Evolutionary conservation across 2,888 invertebrate species (phyloP).

Genomic region (Drosophila imparisetae): DNA sequence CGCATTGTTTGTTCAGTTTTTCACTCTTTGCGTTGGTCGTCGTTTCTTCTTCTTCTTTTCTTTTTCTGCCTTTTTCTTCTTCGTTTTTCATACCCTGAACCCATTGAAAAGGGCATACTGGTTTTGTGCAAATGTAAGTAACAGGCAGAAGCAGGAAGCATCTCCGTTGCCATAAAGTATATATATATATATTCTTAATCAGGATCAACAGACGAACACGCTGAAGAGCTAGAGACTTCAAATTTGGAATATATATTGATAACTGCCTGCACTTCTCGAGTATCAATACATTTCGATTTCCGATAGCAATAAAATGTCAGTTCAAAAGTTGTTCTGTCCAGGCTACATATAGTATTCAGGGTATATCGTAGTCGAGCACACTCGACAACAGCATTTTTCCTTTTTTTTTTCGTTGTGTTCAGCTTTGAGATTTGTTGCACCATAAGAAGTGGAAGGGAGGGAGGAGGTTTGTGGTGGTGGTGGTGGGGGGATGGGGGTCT

Average conservation of each 20-base stretch:
- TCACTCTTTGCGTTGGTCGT: constrained; percentile 73
- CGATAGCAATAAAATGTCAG: not conserved
- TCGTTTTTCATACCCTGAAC: not conserved
- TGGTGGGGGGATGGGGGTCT: constrained; percentile 32
- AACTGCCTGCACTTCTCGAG: not conserved
- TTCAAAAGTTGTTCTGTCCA: not conserved
- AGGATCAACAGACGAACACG: not conserved
- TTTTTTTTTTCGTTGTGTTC: constrained; percentile 23
- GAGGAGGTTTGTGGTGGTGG: not conserved
- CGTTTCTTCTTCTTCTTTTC: constrained; percentile 23
- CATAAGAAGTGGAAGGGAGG: constrained; percentile 50
- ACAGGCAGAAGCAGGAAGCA: not conserved
- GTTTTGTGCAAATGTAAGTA: not conserved
- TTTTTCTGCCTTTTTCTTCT: constrained; percentile 30
- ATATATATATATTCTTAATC: not conserved
- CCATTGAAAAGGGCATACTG: not conserved
- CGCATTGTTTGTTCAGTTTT: constrained; percentile 73
- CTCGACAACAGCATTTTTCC: not conserved
- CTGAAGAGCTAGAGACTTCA: not conserved
- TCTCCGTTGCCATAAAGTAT: not conserved
- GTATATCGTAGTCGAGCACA: not conserved
- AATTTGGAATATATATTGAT: not conserved
- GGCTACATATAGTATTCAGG: not conserved
- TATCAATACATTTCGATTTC: not conserved
- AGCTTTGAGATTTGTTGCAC: constrained; percentile 69